Evolutionary conservation across 2,888 invertebrate genomes (phyloP).

Genomic region (Watsonalla binaria): DNA sequence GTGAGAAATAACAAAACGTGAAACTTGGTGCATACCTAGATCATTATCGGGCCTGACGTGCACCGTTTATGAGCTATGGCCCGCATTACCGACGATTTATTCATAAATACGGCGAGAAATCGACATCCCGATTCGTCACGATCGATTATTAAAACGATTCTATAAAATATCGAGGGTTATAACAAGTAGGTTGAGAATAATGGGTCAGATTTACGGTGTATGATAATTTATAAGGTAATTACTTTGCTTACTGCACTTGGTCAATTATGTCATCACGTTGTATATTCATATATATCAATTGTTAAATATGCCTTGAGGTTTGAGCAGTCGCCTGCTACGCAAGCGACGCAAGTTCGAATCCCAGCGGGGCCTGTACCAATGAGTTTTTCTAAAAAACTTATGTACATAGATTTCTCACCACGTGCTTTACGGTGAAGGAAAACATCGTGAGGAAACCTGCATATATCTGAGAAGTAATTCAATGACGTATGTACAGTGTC

Average conservation of each 20-base stretch:
- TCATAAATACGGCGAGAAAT: slow-evolving; percentile 54
- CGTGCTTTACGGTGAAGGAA: too few species aligned
- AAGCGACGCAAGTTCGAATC: too few species aligned
- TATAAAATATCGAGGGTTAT: slow-evolving; percentile 10
- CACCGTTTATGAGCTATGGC: slow-evolving; percentile 40
- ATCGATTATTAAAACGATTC: slow-evolving; percentile 41
- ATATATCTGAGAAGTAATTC: too few species aligned
- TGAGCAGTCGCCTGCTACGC: too few species aligned
- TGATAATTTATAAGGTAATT: not conserved
- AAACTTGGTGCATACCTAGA: slow-evolving; percentile 10
- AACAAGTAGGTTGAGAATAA: not conserved
- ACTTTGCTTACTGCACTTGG: not conserved
- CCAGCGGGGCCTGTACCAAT: too few species aligned
- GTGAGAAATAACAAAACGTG: slow-evolving; percentile 29
- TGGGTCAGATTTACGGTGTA: not conserved
- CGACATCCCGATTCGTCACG: slow-evolving; percentile 54
- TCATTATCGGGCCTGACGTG: slow-evolving; percentile 9
- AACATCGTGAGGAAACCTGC: too few species aligned
- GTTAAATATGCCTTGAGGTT: too few species aligned
- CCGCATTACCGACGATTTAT: slow-evolving; percentile 45
- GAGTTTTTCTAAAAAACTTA: too few species aligned
- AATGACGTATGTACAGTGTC: too few species aligned
- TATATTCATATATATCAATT: too few species aligned
- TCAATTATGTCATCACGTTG: not conserved
- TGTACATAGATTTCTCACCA: too few species aligned